phyloP scores from a whole-genome alignment of 2,888 invertebrate genomes.

The Perithous albicinctus region DNA sequence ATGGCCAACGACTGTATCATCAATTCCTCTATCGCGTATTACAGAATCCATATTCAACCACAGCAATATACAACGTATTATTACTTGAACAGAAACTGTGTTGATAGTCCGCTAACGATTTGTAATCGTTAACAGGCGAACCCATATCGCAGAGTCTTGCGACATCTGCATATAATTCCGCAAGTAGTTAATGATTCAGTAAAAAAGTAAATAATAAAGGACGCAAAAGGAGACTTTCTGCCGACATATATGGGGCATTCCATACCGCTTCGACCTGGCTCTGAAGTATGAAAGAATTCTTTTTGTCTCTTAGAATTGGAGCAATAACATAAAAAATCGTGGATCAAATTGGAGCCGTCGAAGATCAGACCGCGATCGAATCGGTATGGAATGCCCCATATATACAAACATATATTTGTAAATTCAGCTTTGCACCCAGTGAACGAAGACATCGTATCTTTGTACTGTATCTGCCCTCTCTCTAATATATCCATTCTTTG shows the following conservation, averaged over 20 bases:
- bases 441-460: constrained; percentile 32
- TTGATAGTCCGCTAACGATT: constrained; percentile 81
- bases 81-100: constrained; percentile 78
- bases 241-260: too few relatives aligned
- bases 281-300: too few relatives aligned
- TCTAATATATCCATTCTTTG: constrained; percentile 59
- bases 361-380: too few relatives aligned
- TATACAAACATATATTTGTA: neutral
- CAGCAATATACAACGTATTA: constrained; percentile 74
- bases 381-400: neutral
- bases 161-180: constrained; percentile 23
- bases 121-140: constrained; percentile 82
- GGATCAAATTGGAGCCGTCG: constrained; percentile 18
- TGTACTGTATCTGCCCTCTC: constrained; percentile 43
- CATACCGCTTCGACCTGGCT: too few relatives aligned
- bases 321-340: constrained; percentile 17
- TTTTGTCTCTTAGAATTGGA: too few relatives aligned
- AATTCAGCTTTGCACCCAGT: neutral
- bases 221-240: too few relatives aligned
- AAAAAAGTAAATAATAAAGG: too few relatives aligned
- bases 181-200: too few relatives aligned
- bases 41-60: neutral
- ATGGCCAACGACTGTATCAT: neutral
- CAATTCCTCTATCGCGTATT: neutral
- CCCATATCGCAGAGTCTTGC: constrained; percentile 36